Percentiles rank a stretch among this genome's conserved stretches.
phyloP scores from a whole-genome alignment of 2,113 vertebrate species.

The Sander vitreus region DNA sequence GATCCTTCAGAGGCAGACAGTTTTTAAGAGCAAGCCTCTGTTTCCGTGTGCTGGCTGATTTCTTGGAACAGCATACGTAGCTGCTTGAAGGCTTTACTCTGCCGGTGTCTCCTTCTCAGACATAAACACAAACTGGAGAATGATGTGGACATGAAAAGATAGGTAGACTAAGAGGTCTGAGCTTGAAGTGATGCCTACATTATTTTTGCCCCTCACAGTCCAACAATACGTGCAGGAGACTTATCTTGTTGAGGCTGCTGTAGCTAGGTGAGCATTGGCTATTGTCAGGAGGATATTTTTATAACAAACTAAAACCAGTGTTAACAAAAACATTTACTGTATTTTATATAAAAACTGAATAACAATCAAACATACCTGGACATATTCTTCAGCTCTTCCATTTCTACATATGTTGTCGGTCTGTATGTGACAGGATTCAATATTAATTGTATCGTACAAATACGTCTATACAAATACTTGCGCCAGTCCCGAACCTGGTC shows the following conservation, averaged over 20 bases:
- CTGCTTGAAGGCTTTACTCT: constrained; percentile 60
- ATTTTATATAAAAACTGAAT: neutral
- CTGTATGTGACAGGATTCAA: neutral
- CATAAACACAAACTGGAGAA: constrained; percentile 52
- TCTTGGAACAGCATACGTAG: constrained; percentile 49
- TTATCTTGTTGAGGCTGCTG: constrained; percentile 40
- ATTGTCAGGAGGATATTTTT: neutral
- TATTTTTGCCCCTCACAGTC: constrained; percentile 43
- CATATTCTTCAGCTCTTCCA: neutral
- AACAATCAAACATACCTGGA: neutral
- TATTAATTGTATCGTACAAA: too few species aligned
- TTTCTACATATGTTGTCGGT: neutral
- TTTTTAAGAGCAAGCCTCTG: constrained; percentile 66
- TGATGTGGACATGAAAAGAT: constrained; percentile 52
- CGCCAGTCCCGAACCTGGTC: too few species aligned
- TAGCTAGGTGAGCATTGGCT: constrained; percentile 5
- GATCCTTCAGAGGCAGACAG: constrained; percentile 73
- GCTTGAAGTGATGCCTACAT: constrained; percentile 66
- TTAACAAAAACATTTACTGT: neutral
- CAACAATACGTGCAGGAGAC: constrained; percentile 13
- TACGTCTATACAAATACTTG: too few species aligned
- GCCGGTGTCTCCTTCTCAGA: constrained; percentile 43
- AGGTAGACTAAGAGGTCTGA: constrained; percentile 43
- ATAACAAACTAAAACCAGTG: too few species aligned
- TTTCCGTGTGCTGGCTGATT: constrained; percentile 53